Conservation (phyloP, 2,888 invertebrate species). For the Pomacea canaliculata region DNA sequence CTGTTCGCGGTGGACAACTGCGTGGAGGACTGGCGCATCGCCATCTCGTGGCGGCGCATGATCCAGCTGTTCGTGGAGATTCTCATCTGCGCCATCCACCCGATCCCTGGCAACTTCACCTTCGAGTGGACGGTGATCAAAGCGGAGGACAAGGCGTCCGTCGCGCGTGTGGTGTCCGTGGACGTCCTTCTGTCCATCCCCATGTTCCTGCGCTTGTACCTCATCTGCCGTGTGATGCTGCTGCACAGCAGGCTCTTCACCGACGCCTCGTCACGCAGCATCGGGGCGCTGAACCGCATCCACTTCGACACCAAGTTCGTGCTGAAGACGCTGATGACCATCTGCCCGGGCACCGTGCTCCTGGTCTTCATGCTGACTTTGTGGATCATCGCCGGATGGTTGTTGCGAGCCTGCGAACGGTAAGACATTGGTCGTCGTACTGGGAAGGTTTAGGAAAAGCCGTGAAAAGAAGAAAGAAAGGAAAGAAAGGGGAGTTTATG, state of each 20-base stretch:
- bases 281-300: constrained; percentile 71
- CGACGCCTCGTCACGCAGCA: constrained; percentile 96
- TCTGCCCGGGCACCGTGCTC: constrained; percentile 97
- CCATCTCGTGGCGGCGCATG: constrained; percentile 98
- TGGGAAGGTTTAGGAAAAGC: too few species aligned
- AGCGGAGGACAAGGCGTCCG: constrained; percentile 44
- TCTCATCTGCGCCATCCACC: constrained; percentile 96
- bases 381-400: constrained; percentile 99
- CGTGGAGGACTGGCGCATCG: constrained; percentile 99
- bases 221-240: constrained; percentile 99
- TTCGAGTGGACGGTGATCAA: constrained; percentile 90
- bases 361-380: constrained; percentile 99
- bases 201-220: constrained; percentile 99
- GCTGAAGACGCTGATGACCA: constrained; percentile 99
- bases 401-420: constrained; percentile 98
- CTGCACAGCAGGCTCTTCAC: constrained; percentile 99
- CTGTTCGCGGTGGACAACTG: constrained; percentile 99
- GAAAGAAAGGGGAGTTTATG: too few species aligned
- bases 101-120: constrained; percentile 95
- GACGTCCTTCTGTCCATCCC: constrained; percentile 98
- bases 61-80: constrained; percentile 74
- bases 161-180: constrained; percentile 59
- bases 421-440: constrained; percentile 65
- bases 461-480: too few species aligned
- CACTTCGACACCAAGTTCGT: constrained; percentile 90